A percentile compares a stretch with the other conserved stretches of the same genome.
Evolutionary conservation across 2,113 vertebrate genomes (phyloP).

Genomic region (Chaenocephalus aceratus): DNA sequence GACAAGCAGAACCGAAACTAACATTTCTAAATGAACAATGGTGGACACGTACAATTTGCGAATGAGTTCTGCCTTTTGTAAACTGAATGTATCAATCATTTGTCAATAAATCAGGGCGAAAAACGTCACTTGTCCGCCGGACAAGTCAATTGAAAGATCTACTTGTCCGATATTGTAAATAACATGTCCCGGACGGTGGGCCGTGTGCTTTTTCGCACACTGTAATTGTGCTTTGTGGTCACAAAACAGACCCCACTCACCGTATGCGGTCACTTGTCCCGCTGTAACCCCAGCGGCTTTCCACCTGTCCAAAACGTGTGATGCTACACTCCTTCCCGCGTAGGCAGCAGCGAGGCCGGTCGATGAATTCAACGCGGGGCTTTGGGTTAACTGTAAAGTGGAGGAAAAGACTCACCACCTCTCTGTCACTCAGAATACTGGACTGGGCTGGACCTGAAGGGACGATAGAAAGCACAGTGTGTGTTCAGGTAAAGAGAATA

Average conservation of each 20-base stretch:
- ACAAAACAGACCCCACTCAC: slow-evolving; percentile 72
- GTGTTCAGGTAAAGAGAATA: neutral
- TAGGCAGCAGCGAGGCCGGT: slow-evolving; percentile 95
- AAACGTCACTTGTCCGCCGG: no score
- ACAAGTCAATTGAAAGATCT: no score
- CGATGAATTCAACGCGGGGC: slow-evolving; percentile 95
- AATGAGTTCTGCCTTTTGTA: no score
- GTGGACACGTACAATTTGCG: no score
- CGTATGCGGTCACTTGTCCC: slow-evolving; percentile 97
- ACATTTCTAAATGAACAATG: no score
- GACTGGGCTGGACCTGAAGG: slow-evolving; percentile 94
- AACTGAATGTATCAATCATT: no score
- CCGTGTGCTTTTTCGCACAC: no score
- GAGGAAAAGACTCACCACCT: slow-evolving; percentile 97
- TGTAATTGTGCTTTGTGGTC: no score
- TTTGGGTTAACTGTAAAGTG: slow-evolving; percentile 98
- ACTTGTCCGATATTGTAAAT: no score
- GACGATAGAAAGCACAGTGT: neutral
- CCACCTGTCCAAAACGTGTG: slow-evolving; percentile 96
- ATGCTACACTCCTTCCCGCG: slow-evolving; percentile 97
- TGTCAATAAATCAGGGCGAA: no score
- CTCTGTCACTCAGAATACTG: slow-evolving; percentile 93
- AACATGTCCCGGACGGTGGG: no score
- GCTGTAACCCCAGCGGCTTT: slow-evolving; percentile 98
- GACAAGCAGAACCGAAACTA: no score